Conservation (phyloP, 2,797 vertebrate species). For the Tympanoctomys barrerae region DNA sequence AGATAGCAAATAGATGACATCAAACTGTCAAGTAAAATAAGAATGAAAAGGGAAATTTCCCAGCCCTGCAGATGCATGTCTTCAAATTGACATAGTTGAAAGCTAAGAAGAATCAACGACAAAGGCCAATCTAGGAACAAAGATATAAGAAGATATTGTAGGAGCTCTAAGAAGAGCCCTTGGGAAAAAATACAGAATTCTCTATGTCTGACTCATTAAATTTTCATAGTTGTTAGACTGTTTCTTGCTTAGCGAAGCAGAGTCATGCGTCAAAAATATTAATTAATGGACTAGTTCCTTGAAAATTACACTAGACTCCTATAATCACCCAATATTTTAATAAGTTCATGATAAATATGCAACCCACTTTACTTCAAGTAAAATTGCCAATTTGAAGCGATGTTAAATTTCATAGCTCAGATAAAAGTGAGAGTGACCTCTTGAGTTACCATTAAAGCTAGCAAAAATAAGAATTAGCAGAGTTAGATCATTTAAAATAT, state of each 20-base stretch:
- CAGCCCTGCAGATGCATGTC: background rate
- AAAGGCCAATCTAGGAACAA: background rate
- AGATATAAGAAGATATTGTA: background rate
- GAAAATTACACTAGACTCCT: background rate
- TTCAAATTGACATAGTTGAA: constrained; percentile 19
- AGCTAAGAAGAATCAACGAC: background rate
- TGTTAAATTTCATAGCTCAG: background rate
- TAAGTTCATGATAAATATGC: background rate
- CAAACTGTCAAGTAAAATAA: constrained; percentile 20
- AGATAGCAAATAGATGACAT: background rate
- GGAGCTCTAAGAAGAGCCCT: background rate
- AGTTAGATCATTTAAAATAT: background rate
- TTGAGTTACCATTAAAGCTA: background rate
- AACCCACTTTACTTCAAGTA: constrained; percentile 12
- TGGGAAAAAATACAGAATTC: background rate
- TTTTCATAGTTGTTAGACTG: background rate
- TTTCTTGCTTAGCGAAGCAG: background rate
- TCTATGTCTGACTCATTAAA: background rate
- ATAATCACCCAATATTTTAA: background rate
- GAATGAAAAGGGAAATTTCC: background rate
- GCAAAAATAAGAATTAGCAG: background rate
- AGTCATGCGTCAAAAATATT: background rate
- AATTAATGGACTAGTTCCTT: background rate
- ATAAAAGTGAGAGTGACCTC: background rate
- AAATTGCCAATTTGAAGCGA: constrained; percentile 22